These are phyloP conservation scores for Hirtodrosophila duncani DNA, from an alignment of 2,888 invertebrate species.

Conservation along the genomic window DNA sequence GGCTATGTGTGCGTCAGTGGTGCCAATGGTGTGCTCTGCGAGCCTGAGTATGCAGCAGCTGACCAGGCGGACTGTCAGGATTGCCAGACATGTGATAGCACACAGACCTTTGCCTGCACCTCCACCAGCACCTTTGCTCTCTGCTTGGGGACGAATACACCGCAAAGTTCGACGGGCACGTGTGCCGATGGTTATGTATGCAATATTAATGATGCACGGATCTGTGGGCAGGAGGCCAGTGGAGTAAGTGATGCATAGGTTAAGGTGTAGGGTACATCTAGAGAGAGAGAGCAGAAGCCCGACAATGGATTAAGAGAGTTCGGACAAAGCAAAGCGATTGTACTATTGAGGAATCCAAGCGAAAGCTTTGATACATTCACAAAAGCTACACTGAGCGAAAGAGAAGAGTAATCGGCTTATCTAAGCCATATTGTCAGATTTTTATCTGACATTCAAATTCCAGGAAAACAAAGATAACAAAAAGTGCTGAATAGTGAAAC, in stretches of 20 bases:
- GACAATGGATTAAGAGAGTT: too few species aligned
- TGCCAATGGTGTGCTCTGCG: slow-evolving; percentile 50
- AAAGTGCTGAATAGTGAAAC: too few species aligned
- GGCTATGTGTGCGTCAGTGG: slow-evolving; percentile 55
- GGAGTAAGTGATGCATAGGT: slow-evolving; percentile 19
- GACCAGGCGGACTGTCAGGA: slow-evolving; percentile 46
- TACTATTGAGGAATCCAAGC: too few species aligned
- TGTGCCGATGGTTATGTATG: slow-evolving; percentile 63
- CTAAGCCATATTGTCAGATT: too few species aligned
- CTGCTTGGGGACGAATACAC: slow-evolving; percentile 54
- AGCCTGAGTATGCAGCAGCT: slow-evolving; percentile 17
- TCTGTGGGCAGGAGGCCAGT: slow-evolving; percentile 42
- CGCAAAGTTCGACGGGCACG: slow-evolving; percentile 39
- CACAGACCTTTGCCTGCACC: slow-evolving; percentile 65
- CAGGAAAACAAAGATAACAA: too few species aligned
- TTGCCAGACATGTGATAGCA: slow-evolving; percentile 62
- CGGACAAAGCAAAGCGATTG: too few species aligned
- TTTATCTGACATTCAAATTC: too few species aligned
- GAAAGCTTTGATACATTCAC: too few species aligned
- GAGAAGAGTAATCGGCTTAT: too few species aligned
- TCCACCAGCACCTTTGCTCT: slow-evolving; percentile 56
- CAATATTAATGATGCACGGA: slow-evolving; percentile 41
- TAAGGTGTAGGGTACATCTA: not conserved
- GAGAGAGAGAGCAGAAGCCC: slow-evolving; percentile 4
- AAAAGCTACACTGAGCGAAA: too few species aligned